Evolutionary conservation across 2,888 invertebrate species (phyloP).

Genomic region (Griposia aprilina): DNA sequence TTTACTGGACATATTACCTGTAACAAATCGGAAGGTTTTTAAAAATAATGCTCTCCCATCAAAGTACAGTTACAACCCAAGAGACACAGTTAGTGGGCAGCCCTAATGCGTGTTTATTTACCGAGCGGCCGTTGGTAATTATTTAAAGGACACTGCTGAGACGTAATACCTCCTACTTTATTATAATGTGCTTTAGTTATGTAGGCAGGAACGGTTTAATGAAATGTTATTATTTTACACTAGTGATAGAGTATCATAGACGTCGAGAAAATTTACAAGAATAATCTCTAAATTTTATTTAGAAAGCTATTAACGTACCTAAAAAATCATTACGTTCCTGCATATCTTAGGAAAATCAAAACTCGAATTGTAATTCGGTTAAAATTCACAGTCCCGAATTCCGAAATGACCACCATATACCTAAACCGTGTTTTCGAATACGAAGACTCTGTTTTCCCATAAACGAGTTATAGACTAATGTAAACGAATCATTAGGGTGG

Average conservation of each 20-base stretch:
- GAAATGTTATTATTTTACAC: background rate
- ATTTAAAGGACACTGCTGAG: too few relatives aligned
- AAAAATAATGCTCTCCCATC: too few relatives aligned
- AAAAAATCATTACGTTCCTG: background rate
- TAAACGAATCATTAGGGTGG: conserved; percentile 48
- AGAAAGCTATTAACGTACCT: background rate
- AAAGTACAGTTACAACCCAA: too few relatives aligned
- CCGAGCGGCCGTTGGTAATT: too few relatives aligned
- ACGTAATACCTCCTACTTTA: too few relatives aligned
- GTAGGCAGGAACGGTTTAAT: background rate
- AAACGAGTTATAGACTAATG: conserved; percentile 52
- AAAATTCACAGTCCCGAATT: conserved; percentile 30
- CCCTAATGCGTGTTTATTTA: too few relatives aligned
- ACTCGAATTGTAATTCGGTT: conserved; percentile 24
- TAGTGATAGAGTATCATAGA: background rate
- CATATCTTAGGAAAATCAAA: background rate
- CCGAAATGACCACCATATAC: background rate
- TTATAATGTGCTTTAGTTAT: too few relatives aligned
- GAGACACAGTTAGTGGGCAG: too few relatives aligned
- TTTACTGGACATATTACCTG: too few relatives aligned
- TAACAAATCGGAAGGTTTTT: too few relatives aligned
- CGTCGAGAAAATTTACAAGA: background rate
- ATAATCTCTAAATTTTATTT: background rate
- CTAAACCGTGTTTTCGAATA: conserved; percentile 17
- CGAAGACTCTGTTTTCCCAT: conserved; percentile 26